phyloP scores from a whole-genome alignment of 2,113 vertebrate species.

The Pelodiscus sinensis region DNA sequence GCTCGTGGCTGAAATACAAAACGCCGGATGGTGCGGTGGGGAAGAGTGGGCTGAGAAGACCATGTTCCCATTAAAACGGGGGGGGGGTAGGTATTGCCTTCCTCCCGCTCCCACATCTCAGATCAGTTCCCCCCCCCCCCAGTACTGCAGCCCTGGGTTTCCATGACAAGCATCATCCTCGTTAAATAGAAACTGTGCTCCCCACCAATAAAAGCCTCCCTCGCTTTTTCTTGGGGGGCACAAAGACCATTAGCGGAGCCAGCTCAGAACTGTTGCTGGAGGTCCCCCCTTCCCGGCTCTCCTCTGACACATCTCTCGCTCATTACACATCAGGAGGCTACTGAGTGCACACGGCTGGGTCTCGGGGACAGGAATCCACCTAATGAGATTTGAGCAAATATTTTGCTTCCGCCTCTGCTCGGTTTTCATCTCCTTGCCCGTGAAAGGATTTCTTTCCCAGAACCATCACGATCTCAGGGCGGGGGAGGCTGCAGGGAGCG shows the following conservation, averaged over 20 bases:
- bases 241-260: neutral
- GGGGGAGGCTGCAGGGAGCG: neutral
- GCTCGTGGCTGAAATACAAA: neutral
- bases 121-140: neutral
- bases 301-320: neutral
- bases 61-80: neutral
- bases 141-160: neutral
- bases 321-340: neutral
- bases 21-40: neutral
- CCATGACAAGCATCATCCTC: neutral
- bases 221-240: neutral
- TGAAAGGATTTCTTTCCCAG: neutral
- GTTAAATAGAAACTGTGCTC: neutral
- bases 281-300: neutral
- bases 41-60: neutral
- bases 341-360: neutral
- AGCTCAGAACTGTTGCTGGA: neutral
- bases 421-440: neutral
- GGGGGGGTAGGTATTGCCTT: too few relatives aligned
- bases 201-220: neutral
- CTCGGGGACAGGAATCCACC: neutral
- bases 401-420: neutral
- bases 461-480: neutral
- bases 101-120: neutral
- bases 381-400: conserved; percentile 33